phyloP scores from a whole-genome alignment of 1,140 invertebrate genomes.

The Macrostomum lignano region DNA sequence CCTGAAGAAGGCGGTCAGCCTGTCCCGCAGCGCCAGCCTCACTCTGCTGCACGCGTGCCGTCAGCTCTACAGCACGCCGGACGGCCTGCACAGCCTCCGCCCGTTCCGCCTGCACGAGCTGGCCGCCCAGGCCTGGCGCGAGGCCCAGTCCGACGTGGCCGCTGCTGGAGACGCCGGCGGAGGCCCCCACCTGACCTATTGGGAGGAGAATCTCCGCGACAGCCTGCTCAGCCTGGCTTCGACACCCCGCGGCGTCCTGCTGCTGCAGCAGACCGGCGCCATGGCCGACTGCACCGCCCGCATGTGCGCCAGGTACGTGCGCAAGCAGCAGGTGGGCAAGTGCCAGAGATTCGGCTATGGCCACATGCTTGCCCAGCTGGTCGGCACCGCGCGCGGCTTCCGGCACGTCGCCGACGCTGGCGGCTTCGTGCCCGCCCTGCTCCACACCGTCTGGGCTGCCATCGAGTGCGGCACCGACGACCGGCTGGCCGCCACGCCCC shows the following conservation, averaged over 20 bases:
- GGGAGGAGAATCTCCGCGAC: slow-evolving; percentile 21
- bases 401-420: slow-evolving; percentile 20
- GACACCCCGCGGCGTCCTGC: slow-evolving; percentile 21
- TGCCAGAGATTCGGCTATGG: slow-evolving; percentile 29
- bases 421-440: slow-evolving; percentile 20
- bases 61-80: slow-evolving; percentile 22
- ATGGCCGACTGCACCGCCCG: too few relatives aligned
- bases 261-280: too few relatives aligned
- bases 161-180: too few relatives aligned
- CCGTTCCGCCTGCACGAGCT: slow-evolving; percentile 17
- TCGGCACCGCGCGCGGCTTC: slow-evolving; percentile 20
- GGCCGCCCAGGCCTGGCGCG: slow-evolving; percentile 13
- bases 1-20: slow-evolving; percentile 13
- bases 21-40: slow-evolving; percentile 10
- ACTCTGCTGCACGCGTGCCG: slow-evolving; percentile 21
- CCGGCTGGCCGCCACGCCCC: slow-evolving; percentile 14
- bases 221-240: slow-evolving; percentile 25
- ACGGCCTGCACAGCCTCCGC: slow-evolving; percentile 18
- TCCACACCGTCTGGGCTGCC: slow-evolving; percentile 19
- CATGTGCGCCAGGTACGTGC: slow-evolving; percentile 21
- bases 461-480: slow-evolving; percentile 20
- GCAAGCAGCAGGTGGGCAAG: slow-evolving; percentile 25
- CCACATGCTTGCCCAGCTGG: slow-evolving; percentile 23
- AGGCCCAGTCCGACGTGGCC: slow-evolving; percentile 7
- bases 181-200: slow-evolving; percentile 8